Evolutionary conservation across 2,797 vertebrate genomes (phyloP).

Genomic region (Sternarchorhynchus goeldii): DNA sequence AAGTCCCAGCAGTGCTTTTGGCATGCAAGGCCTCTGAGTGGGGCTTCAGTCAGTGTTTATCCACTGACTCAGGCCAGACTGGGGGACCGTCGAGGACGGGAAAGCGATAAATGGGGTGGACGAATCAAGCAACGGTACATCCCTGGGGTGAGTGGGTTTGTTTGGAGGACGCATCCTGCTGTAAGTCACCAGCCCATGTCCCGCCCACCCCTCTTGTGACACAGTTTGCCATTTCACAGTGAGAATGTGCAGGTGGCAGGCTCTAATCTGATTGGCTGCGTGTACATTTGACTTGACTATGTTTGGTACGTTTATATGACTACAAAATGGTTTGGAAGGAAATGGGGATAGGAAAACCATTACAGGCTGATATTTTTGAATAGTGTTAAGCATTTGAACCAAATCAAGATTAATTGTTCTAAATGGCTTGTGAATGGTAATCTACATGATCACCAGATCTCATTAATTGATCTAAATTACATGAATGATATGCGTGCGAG

Average conservation of each 20-base stretch:
- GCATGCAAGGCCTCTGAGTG: neutral
- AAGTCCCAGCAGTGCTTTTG: neutral
- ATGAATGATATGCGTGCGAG: too few relatives aligned
- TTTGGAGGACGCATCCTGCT: constrained; percentile 62
- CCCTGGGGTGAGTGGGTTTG: constrained; percentile 55
- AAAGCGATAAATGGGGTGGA: constrained; percentile 32
- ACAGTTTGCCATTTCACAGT: constrained; percentile 47
- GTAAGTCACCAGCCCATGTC: constrained; percentile 53
- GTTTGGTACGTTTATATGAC: constrained; percentile 13
- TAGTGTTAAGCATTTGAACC: too few relatives aligned
- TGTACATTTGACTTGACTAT: constrained; percentile 30
- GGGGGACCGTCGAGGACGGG: constrained; percentile 1
- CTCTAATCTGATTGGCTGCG: constrained; percentile 49
- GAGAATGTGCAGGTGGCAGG: constrained; percentile 58
- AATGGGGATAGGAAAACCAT: neutral
- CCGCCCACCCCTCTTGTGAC: constrained; percentile 38
- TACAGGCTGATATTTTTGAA: neutral
- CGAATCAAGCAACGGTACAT: constrained; percentile 29
- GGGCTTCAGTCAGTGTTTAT: constrained; percentile 23
- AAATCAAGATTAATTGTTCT: too few relatives aligned
- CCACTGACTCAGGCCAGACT: constrained; percentile 20
- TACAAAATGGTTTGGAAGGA: neutral
- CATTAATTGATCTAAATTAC: too few relatives aligned
- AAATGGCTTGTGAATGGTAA: too few relatives aligned
- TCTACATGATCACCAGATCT: too few relatives aligned